phyloP scores from a whole-genome alignment of 2,888 invertebrate species.

The Globia sparganii region DNA sequence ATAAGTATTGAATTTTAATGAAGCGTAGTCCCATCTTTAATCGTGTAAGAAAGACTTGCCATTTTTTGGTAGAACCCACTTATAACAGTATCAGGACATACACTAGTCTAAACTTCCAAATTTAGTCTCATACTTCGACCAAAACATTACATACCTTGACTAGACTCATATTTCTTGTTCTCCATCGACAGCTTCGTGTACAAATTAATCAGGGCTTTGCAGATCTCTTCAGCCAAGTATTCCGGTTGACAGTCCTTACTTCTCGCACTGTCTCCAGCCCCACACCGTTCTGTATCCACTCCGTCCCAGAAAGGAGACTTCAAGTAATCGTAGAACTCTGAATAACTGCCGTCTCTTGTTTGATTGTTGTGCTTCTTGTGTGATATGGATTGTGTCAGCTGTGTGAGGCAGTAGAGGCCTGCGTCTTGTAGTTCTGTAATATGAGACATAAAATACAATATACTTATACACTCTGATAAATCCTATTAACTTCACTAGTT shows the following conservation, averaged over 20 bases:
- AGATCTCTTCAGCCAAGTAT: slow-evolving; percentile 81
- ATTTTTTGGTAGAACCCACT: neutral
- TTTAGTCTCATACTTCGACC: neutral
- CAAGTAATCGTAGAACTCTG: slow-evolving; percentile 78
- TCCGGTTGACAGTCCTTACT: slow-evolving; percentile 81
- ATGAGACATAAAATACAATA: too few species aligned
- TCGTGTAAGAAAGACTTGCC: neutral
- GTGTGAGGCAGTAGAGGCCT: slow-evolving; percentile 79
- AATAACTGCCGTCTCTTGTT: slow-evolving; percentile 71
- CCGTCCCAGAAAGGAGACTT: slow-evolving; percentile 71
- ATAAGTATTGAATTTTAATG: neutral
- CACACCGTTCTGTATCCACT: slow-evolving; percentile 54
- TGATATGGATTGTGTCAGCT: slow-evolving; percentile 76
- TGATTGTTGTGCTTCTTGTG: slow-evolving; percentile 75
- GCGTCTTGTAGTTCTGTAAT: slow-evolving; percentile 83
- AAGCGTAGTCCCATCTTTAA: neutral
- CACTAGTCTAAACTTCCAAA: neutral
- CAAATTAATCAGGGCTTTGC: slow-evolving; percentile 77
- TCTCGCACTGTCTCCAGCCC: slow-evolving; percentile 70
- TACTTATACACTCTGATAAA: neutral
- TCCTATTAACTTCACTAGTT: neutral
- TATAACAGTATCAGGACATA: neutral
- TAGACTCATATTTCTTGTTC: slow-evolving; percentile 73
- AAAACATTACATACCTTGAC: slow-evolving; percentile 73
- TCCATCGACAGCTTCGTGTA: slow-evolving; percentile 77